Conservation (phyloP, 1,140 invertebrate genomes). For the Procambarus clarkii region DNA sequence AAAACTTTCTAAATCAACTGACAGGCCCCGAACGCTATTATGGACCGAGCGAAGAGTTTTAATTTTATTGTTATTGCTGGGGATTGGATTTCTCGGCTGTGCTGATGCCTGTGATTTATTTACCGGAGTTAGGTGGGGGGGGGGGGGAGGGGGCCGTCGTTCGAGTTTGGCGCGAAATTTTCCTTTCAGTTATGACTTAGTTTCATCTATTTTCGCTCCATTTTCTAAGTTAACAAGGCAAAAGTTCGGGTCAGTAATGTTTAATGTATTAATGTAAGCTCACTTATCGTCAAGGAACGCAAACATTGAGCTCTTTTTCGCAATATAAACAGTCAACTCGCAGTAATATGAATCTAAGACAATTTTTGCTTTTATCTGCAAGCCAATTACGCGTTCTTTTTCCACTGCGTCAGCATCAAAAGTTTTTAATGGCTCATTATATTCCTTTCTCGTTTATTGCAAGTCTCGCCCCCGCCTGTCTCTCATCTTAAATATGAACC, state of each 20-base stretch:
- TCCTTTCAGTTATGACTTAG: neutral
- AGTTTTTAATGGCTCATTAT: constrained; percentile 40
- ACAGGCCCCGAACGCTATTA: constrained; percentile 41
- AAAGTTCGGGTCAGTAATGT: constrained; percentile 1
- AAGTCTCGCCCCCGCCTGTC: neutral
- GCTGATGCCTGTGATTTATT: constrained; percentile 39
- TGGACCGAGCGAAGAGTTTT: constrained; percentile 53
- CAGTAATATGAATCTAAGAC: constrained; percentile 29
- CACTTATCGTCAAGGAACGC: constrained; percentile 17
- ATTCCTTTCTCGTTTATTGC: constrained; percentile 44
- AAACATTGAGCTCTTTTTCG: constrained; percentile 19
- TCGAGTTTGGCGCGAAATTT: constrained; percentile 17
- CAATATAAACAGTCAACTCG: neutral
- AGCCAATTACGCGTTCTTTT: constrained; percentile 6
- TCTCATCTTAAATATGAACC: constrained; percentile 42
- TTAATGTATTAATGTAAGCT: constrained; percentile 26
- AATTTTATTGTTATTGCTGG: constrained; percentile 66
- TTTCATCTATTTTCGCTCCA: neutral
- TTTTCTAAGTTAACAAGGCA: neutral
- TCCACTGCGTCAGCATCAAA: constrained; percentile 9
- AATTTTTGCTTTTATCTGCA: constrained; percentile 34
- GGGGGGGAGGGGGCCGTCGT: neutral
- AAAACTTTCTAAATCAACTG: constrained; percentile 68
- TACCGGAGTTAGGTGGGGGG: neutral
- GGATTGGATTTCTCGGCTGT: constrained; percentile 32